phyloP scores from a whole-genome alignment of 1,140 invertebrate genomes.

The Drosophila setifemur region DNA sequence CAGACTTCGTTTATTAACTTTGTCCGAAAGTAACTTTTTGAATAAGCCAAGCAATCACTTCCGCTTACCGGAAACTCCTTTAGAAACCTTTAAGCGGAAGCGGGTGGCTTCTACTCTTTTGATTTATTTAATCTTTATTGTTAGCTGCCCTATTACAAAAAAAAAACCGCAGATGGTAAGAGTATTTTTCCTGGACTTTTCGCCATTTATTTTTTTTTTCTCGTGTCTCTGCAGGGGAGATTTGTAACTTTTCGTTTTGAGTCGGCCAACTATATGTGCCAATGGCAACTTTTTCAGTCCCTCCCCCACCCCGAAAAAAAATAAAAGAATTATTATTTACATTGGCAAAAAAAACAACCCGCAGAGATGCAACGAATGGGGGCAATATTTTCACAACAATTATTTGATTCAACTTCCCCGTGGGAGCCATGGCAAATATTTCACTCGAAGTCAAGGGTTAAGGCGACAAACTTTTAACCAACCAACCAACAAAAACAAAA shows the following conservation, averaged over 20 bases:
- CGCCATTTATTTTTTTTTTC: neutral
- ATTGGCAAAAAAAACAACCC: neutral
- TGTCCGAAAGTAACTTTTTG: neutral
- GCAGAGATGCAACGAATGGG: neutral
- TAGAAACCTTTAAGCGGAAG: neutral
- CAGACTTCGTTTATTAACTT: neutral
- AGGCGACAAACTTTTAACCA: conserved; percentile 21
- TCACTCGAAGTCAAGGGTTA: conserved; percentile 27
- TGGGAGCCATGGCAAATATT: neutral
- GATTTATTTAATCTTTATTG: conserved; percentile 27
- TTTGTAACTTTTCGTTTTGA: neutral
- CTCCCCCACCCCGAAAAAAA: too few relatives aligned
- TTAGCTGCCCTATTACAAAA: neutral
- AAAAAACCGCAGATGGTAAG: too few relatives aligned
- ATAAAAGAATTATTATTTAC: conserved; percentile 5
- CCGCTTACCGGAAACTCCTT: neutral
- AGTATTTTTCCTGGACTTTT: too few relatives aligned
- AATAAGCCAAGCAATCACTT: conserved; percentile 9
- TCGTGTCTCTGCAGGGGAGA: neutral
- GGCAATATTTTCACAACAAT: conserved; percentile 18
- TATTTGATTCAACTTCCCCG: conserved; percentile 7
- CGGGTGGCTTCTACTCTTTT: neutral
- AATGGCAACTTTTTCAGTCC: neutral
- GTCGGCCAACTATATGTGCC: neutral
- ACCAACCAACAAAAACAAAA: too few relatives aligned